A percentile compares a stretch with the other conserved stretches of the same genome.
These are phyloP conservation scores for Epizoanthus illoricatus DNA, from an alignment of 92 coral and sea anemone species.

Conservation along the genomic window DNA sequence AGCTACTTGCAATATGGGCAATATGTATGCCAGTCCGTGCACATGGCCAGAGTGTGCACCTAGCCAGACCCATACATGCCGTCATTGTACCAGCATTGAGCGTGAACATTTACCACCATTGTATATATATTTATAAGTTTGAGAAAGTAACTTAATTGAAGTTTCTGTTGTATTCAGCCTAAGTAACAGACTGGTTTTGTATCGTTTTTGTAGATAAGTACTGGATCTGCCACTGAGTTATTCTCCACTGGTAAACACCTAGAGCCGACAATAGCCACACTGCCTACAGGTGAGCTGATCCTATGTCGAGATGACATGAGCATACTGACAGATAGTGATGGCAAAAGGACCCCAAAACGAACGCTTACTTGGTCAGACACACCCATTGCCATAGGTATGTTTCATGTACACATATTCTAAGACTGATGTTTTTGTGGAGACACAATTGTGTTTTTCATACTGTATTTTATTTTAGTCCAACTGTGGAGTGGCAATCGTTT, in stretches of 20 bases:
- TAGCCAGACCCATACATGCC: too few species aligned
- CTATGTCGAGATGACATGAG: slow-evolving; percentile 98
- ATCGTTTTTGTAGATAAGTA: slow-evolving; percentile 59
- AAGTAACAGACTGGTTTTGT: neutral
- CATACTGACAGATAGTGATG: slow-evolving; percentile 92
- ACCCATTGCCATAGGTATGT: slow-evolving; percentile 85
- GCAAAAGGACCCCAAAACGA: slow-evolving; percentile 81
- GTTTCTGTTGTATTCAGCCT: neutral
- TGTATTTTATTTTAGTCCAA: too few species aligned
- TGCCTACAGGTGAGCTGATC: slow-evolving; percentile 85
- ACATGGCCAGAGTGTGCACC: too few species aligned
- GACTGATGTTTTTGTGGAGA: too few species aligned
- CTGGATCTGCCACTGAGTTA: slow-evolving; percentile 82
- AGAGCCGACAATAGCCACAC: slow-evolving; percentile 92
- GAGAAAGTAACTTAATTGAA: neutral
- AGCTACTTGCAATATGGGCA: too few species aligned
- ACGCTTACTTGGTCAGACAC: slow-evolving; percentile 96
- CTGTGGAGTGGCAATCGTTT: too few species aligned
- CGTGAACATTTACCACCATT: too few species aligned
- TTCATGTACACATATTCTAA: too few species aligned
- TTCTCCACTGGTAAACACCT: slow-evolving; percentile 93
- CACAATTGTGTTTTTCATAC: too few species aligned
- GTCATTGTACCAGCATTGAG: too few species aligned
- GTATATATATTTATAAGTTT: neutral
- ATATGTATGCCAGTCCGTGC: too few species aligned